These are phyloP conservation scores for Brachypodius melanocephalos DNA, from an alignment of 2,113 vertebrate species.

Conservation along the genomic window DNA sequence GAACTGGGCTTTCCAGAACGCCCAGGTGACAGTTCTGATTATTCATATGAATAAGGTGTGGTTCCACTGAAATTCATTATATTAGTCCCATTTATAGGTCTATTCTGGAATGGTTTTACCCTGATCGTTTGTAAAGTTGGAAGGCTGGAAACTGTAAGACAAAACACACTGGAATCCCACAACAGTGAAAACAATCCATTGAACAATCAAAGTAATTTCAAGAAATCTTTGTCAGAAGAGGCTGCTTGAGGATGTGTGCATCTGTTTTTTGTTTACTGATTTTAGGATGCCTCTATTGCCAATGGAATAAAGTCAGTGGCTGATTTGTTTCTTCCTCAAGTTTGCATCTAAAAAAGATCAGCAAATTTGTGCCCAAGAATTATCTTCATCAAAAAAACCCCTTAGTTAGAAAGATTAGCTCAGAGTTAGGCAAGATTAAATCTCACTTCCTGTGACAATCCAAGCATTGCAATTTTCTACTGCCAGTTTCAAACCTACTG, in stretches of 20 bases:
- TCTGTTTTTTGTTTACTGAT: neutral
- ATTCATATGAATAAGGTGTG: neutral
- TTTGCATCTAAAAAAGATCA: neutral
- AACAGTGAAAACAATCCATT: neutral
- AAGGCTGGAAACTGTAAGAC: neutral
- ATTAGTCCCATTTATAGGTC: neutral
- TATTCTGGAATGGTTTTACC: neutral
- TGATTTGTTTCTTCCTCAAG: neutral
- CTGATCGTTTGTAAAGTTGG: neutral
- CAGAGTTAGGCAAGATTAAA: neutral
- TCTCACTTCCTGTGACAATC: neutral
- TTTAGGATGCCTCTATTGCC: neutral
- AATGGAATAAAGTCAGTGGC: neutral
- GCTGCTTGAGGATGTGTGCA: neutral
- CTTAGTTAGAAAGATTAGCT: neutral
- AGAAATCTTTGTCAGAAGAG: neutral
- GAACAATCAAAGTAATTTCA: neutral
- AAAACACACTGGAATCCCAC: neutral
- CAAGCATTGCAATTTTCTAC: neutral
- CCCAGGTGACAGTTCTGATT: neutral
- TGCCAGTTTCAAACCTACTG: neutral
- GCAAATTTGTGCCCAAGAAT: neutral
- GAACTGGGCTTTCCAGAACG: neutral
- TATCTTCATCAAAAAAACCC: neutral
- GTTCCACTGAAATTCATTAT: neutral